phyloP scores from a whole-genome alignment of 1,140 invertebrate genomes.

The Batillaria attramentaria region DNA sequence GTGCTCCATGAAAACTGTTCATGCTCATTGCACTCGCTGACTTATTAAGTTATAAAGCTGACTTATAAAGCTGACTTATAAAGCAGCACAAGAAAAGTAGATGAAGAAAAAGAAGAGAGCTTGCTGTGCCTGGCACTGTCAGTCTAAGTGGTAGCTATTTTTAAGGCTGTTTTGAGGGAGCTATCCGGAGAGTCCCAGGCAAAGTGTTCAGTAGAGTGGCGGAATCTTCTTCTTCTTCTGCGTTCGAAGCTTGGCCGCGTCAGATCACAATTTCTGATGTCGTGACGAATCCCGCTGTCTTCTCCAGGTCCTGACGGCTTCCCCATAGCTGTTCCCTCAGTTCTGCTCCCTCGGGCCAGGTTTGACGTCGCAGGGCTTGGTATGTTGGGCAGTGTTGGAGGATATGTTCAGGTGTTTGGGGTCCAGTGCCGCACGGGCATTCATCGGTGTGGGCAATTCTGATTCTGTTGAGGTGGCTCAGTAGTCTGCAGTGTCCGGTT shows the following conservation, averaged over 20 bases:
- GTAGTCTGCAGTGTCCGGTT: conserved; percentile 18
- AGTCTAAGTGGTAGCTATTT: too few species aligned
- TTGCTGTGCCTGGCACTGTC: too few species aligned
- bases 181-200: too few species aligned
- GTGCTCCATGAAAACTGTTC: too few species aligned
- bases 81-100: too few species aligned
- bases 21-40: too few species aligned
- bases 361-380: not conserved
- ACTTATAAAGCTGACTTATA: too few species aligned
- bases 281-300: not conserved
- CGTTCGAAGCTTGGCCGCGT: not conserved
- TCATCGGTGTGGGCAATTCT: not conserved
- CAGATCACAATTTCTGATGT: not conserved
- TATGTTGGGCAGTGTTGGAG: not conserved
- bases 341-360: not conserved
- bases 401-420: not conserved
- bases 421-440: not conserved
- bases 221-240: conserved; percentile 15
- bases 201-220: too few species aligned
- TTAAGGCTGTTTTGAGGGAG: too few species aligned
- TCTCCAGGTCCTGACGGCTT: not conserved
- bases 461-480: conserved; percentile 1
- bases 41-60: too few species aligned
- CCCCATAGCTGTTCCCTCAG: not conserved
- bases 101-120: too few species aligned